Percentiles rank a stretch among this genome's conserved stretches.
These are phyloP conservation scores for Nematolebias whitei DNA, from an alignment of 2,113 vertebrate species.

Conservation along the genomic window DNA sequence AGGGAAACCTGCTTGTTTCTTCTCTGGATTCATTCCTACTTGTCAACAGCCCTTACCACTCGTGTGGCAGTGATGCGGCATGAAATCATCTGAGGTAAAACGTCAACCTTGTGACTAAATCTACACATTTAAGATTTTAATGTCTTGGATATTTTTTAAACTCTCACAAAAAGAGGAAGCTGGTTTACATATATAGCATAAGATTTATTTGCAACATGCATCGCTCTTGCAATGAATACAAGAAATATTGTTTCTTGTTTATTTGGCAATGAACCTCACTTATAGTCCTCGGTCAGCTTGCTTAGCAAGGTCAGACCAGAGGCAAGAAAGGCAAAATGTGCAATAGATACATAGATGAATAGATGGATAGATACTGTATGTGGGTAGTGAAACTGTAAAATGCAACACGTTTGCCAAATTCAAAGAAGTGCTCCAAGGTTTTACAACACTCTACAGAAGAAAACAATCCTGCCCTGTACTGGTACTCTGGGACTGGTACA, in stretches of 20 bases:
- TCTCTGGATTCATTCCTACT: constrained; percentile 22
- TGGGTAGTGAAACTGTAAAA: constrained; percentile 11
- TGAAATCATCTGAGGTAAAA: constrained; percentile 37
- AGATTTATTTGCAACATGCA: constrained; percentile 4
- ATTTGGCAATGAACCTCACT: background rate
- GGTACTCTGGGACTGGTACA: background rate
- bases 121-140: constrained; percentile 22
- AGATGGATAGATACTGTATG: background rate
- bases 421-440: constrained; percentile 16
- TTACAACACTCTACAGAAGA: constrained; percentile 6
- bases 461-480: constrained; percentile 11
- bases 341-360: background rate
- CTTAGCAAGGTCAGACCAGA: constrained; percentile 29
- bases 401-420: constrained; percentile 7
- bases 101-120: constrained; percentile 29
- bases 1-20: constrained; percentile 27
- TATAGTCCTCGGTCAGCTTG: background rate
- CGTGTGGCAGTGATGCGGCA: constrained; percentile 29
- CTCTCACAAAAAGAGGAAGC: background rate
- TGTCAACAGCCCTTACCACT: constrained; percentile 46
- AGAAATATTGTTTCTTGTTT: background rate
- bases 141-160: background rate
- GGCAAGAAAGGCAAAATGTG: background rate
- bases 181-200: background rate
- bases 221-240: background rate